Base-by-base conservation (phyloP, 2,888 invertebrate species). In the Nesidiocoris tenuis region DNA sequence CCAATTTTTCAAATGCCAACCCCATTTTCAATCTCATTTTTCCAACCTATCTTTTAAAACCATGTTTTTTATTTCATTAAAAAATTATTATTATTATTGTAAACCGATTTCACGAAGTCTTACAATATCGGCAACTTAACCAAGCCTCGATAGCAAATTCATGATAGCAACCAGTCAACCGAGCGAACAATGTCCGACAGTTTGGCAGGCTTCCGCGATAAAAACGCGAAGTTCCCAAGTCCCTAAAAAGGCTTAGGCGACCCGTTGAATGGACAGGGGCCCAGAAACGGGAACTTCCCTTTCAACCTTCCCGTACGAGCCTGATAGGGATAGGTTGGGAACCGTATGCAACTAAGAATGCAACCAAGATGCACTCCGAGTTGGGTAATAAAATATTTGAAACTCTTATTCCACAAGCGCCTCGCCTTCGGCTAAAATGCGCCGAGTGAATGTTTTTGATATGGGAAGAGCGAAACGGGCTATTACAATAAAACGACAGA, bases 261-360 rank as follows among this genome's bases (percentile, higher is more conserved):
- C 39, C 39, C 39, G 12, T 39, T 39, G 39, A 39, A 3, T 7
- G 39, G 39, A 39, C n/a, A n/a, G 39, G 12, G 12, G 5, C 39
- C 39, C 12, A 7, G 39, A 39, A 39, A 39, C 39, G 39, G 39
- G 39, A 39, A 39, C 39, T 39, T 39, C 12, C 5, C 39, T 39
- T 39, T 39, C 39, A 39, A 39, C 39, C 5, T 3, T 12, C 39
- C 5, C 39, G 39, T 39, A 39, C 5, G 39, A 39, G 12, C 39
- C 39, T 39, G 39, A 39, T 39, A 39, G 39, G 12, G 39, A 39
- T 39, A 39, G 39, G 39, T 39, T 39, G 39, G 39, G 39, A 39
- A 39, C 39, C 17, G 67, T 55, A 67, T 67, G 67, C 67, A 67
- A 56, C n/a, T 19, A n/a, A 56, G 55, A 54, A 67, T 67, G 67